Evolutionary conservation across 1,140 invertebrate genomes (phyloP), one percentile per base, ranked within the genome.

Genomic region (Druon quercuslanigerum): DNA sequence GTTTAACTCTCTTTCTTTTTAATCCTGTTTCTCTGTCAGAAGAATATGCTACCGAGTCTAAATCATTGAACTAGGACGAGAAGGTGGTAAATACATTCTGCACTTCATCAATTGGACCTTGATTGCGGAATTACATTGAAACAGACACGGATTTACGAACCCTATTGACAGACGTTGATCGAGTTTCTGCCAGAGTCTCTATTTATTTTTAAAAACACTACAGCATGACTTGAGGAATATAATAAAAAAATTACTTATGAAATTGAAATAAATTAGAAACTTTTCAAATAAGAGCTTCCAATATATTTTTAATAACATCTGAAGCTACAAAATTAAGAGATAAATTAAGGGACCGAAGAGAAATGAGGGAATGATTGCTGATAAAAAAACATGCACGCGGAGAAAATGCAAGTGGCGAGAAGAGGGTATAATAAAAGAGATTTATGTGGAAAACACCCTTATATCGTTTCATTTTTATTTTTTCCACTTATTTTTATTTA

Each of bases 111-210:
- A 75, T 75, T 6, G 19, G 46, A n/a, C 17, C 33, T n/a, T 75
- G 57, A 75, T 75, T 60, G 33, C 52, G 20, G 9, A 46, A 6
- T 25, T 33, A 66, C 13, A 33, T 11, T 13, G 57, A 66, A 66
- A 40, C 7, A 16, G 25, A 40, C 25, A 66, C 57, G 57, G 33
- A 66, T 66, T 66, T 33, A 66, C 57, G 57, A 66, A 66, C 16
- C 33, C 20, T 7, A 66, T 66, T 33, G 57, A 66, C 11, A 33
- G 25, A 33, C 13, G 57, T 66, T 66, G 57, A 76, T 72, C 33
- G 71, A 76, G 52, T 60, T 76, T 76, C 16, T 9, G 70, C 6
- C 72, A 52, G 33, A 72, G 71, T 60, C 12, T 71, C 33, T 54
- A 52, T 76, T 50, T 76, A 19, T 20, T 51, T 76, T 50, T 60